A percentile compares a stretch with the other conserved stretches of the same genome.
Conservation (phyloP, 2,888 invertebrate genomes). For the Pyrrhia umbra region DNA sequence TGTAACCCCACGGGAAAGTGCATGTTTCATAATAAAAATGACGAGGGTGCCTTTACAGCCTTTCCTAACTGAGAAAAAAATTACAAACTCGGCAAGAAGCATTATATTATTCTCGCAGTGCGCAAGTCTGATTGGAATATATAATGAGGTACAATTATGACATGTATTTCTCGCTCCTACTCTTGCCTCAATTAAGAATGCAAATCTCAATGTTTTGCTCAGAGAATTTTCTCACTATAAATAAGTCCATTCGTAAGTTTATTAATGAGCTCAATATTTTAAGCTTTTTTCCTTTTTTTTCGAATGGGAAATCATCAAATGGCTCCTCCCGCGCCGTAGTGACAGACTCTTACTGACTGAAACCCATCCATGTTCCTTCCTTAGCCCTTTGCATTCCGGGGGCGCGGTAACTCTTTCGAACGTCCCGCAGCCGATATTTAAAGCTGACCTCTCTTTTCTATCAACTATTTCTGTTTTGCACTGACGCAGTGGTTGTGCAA, state of each 20-base stretch:
- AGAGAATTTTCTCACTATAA: constrained; percentile 10
- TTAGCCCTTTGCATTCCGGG: too few species aligned
- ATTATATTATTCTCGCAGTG: not conserved
- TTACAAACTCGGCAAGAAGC: too few species aligned
- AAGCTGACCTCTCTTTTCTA: not conserved
- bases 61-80: not conserved
- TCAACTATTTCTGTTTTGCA: not conserved
- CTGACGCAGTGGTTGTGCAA: not conserved
- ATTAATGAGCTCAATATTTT: not conserved
- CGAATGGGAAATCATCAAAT: too few species aligned
- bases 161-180: not conserved
- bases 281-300: too few species aligned
- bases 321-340: too few species aligned
- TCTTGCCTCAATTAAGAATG: constrained; percentile 15
- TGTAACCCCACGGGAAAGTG: too few species aligned
- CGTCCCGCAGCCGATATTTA: too few species aligned
- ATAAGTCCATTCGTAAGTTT: constrained; percentile 18
- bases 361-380: too few species aligned
- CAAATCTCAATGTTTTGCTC: constrained; percentile 9
- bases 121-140: constrained; percentile 34
- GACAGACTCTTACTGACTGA: too few species aligned
- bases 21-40: too few species aligned
- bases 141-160: constrained; percentile 17
- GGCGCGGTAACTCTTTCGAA: too few species aligned
- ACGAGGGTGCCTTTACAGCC: too few species aligned